Evolutionary conservation across 2,888 invertebrate species (phyloP).

Genomic region (Chymomyza procnemis): DNA sequence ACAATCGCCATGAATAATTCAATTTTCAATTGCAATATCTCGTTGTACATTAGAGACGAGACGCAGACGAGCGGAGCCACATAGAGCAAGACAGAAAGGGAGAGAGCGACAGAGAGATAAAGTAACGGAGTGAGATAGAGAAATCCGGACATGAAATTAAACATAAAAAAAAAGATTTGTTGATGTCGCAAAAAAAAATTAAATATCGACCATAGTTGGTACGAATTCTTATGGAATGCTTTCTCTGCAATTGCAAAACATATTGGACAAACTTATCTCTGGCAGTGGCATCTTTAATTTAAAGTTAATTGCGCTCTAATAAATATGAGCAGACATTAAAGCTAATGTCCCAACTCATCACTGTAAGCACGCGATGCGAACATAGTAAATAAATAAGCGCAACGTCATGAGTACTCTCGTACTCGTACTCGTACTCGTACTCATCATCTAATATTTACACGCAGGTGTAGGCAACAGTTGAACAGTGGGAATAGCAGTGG

Average conservation of each 20-base stretch:
- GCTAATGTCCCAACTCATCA: conserved; percentile 76
- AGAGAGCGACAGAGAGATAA: background rate
- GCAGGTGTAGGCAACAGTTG: background rate
- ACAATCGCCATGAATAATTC: conserved; percentile 78
- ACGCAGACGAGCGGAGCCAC: background rate
- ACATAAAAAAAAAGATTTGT: background rate
- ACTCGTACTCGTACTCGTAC: background rate
- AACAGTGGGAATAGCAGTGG: conserved; percentile 12
- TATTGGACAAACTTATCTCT: background rate
- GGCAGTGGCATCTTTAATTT: conserved; percentile 48
- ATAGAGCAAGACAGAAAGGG: background rate
- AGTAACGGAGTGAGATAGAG: background rate
- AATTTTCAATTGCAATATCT: conserved; percentile 69
- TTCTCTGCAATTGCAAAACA: background rate
- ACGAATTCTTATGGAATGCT: background rate
- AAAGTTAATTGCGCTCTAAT: conserved; percentile 72
- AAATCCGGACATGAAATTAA: background rate
- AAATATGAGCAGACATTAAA: conserved; percentile 74
- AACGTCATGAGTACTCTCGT: background rate
- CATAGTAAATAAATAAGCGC: conserved; percentile 25
- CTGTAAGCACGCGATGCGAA: conserved; percentile 64
- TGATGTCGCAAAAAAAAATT: no score
- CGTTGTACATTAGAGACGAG: background rate
- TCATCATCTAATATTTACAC: background rate
- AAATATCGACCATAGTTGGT: no score